Evolutionary conservation across 2,888 invertebrate genomes (phyloP), one percentile per base, ranked within the genome.

Genomic region (Cloeon dipterum): DNA sequence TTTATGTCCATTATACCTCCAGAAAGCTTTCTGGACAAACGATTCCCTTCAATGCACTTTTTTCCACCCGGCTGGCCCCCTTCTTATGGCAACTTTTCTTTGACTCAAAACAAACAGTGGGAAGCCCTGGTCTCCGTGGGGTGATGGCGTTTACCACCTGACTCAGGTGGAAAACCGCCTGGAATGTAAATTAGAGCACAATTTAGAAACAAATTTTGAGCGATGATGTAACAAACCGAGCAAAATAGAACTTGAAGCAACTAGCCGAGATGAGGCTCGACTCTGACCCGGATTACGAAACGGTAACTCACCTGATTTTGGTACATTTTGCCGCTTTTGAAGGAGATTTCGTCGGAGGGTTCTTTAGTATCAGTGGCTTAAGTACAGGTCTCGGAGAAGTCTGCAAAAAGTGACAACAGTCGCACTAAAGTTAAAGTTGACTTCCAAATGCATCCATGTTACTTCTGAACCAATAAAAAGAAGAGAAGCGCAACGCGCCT

Each of bases 21-120:
- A 54, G 39, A 45, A 62, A 60, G 50, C 62, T 62, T 20, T 61
- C 59, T 19, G 49, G 41, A 43, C 58, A 61, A 29, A 58, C 43
- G 21, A 45, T n/a, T n/a, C n/a, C 37, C 21, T 40, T 54, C 42
- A 36, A 50, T 48, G 40, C 49, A 44, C 26, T 46, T 43, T 36
- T 50, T 43, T 34, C 52, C 48, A 36, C 47, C 44, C 42, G 50
- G 50, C 35, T 47, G 44, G 18, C 44, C 41, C 29, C 48, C 40
- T 42, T n/a, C 29, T 54, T 56, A 42, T 34, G 56, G 48, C 41
- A 52, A 8, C 26, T 21, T 32, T 41, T 41, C 16, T 34, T 38
- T 20, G 39, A 26, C 7, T 38, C 33, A 16, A 14, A 29, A n/a
- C 29, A 29, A 5, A 29, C n/a, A 7, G 10, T 29, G 8, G 29